Conservation (phyloP, 2,888 invertebrate species). For the Gymnosoma rotundatum region DNA sequence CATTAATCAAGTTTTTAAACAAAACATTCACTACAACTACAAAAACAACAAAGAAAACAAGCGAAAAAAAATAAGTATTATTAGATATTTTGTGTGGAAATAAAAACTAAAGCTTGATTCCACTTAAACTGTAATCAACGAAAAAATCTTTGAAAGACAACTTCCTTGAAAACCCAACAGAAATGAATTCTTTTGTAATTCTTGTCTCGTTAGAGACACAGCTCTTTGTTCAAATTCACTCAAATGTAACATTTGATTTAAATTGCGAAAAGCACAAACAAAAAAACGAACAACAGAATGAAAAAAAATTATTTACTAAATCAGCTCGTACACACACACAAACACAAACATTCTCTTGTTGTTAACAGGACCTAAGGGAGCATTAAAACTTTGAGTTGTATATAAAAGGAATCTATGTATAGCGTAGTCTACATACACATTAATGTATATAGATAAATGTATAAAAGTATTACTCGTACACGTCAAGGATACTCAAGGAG, state of each 20-base stretch:
- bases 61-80: background rate
- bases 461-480: background rate
- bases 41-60: background rate
- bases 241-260: slow-evolving; percentile 60
- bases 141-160: slow-evolving; percentile 58
- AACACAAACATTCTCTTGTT: background rate
- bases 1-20: slow-evolving; percentile 43
- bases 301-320: slow-evolving; percentile 26
- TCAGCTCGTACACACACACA: background rate
- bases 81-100: slow-evolving; percentile 42
- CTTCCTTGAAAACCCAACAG: slow-evolving; percentile 52
- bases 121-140: slow-evolving; percentile 41
- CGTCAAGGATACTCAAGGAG: slow-evolving; percentile 43
- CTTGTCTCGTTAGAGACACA: slow-evolving; percentile 52
- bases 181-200: slow-evolving; percentile 49
- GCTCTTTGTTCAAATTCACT: slow-evolving; percentile 66
- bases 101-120: slow-evolving; percentile 35
- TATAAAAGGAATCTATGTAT: background rate
- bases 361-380: slow-evolving; percentile 36
- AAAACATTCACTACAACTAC: background rate
- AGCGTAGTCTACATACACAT: background rate
- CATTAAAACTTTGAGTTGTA: slow-evolving; percentile 24
- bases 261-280: slow-evolving; percentile 10
- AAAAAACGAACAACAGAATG: background rate
- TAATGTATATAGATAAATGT: background rate